Base-by-base conservation (phyloP, 1,140 invertebrate genomes). In the Procambarus clarkii region DNA sequence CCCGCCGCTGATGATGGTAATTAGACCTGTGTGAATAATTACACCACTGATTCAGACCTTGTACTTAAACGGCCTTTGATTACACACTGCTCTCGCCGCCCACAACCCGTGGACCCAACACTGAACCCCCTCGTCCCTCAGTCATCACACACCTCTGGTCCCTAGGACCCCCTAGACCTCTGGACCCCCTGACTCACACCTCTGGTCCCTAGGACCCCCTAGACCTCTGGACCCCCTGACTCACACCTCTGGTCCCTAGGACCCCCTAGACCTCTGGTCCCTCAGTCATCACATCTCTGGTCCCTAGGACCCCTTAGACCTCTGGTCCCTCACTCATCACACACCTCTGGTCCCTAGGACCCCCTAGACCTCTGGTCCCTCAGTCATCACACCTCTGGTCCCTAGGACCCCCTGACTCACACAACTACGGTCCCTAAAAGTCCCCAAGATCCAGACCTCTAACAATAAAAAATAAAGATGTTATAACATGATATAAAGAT, bases 21-120 rank as follows among this genome's bases (percentile, higher is more conserved):
- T 91, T 91, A 91, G 76, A 54, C 24, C 71, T 64, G 83, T 91
- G 71, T 91, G 89, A 91, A 86, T 91, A 84, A 91, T 91, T 91
- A 91, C 58, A 85, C 82, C 60, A 83, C 60, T 74, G 88, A 91
- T 84, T 77, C 82, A 79, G 21, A 77, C 82, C 74, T 64, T 60
- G 89, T 80, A 91, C 89, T 91, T 86, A 79, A 46, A 79, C 58
- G 76, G 58, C 24, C 82, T 77, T 60, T 86, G 82, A 91, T 91
- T 91, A 86, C 89, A 91, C 82, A 86, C 74, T 64, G 60, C 87
- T 46, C 87, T 5, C 13, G 21, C 79, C 45, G 46, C 79, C 78
- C 60, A 46, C 4, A 64, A 58, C 86, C 78, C 60, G 50, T 58
- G 54, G 13, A 45, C 46, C n/a, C 21, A 77, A 46, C 74, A 86